Conservation (phyloP, 2,797 vertebrate genomes). For the Enteromius trimaculatus region DNA sequence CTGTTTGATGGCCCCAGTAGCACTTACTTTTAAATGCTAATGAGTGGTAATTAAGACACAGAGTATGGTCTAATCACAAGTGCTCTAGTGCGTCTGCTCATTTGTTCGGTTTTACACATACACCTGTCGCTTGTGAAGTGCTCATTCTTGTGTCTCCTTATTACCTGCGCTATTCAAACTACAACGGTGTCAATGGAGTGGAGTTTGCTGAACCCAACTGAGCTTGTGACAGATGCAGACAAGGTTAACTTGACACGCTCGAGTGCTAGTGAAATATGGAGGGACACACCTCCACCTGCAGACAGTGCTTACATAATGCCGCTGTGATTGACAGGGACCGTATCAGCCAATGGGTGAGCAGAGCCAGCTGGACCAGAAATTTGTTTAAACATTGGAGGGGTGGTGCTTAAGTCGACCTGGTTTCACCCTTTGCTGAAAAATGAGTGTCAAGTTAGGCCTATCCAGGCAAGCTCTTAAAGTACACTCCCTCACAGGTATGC, state of each 20-base stretch:
- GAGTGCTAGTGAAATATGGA: constrained; percentile 53
- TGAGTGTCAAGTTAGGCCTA: constrained; percentile 46
- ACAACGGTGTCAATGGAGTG: constrained; percentile 25
- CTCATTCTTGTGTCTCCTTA: constrained; percentile 22
- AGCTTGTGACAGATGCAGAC: constrained; percentile 51
- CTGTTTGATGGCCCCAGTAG: constrained; percentile 64
- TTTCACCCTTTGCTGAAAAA: constrained; percentile 55
- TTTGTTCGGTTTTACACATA: constrained; percentile 69
- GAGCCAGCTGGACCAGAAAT: constrained; percentile 54
- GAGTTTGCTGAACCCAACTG: constrained; percentile 36
- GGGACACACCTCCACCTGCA: constrained; percentile 62
- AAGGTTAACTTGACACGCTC: constrained; percentile 41
- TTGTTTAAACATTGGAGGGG: constrained; percentile 57
- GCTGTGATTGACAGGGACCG: constrained; percentile 53
- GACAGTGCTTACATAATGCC: constrained; percentile 51
- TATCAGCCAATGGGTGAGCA: constrained; percentile 51
- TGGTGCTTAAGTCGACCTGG: constrained; percentile 42
- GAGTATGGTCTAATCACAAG: constrained; percentile 77
- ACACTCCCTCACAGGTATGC: constrained; percentile 48
- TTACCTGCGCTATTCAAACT: constrained; percentile 30
- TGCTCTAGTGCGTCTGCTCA: constrained; percentile 73
- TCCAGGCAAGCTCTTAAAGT: constrained; percentile 54
- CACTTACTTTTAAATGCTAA: constrained; percentile 80
- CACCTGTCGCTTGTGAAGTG: constrained; percentile 35
- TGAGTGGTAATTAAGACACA: constrained; percentile 78